phyloP scores from a whole-genome alignment of 2,888 invertebrate species.

The Epistrophella euchroma region DNA sequence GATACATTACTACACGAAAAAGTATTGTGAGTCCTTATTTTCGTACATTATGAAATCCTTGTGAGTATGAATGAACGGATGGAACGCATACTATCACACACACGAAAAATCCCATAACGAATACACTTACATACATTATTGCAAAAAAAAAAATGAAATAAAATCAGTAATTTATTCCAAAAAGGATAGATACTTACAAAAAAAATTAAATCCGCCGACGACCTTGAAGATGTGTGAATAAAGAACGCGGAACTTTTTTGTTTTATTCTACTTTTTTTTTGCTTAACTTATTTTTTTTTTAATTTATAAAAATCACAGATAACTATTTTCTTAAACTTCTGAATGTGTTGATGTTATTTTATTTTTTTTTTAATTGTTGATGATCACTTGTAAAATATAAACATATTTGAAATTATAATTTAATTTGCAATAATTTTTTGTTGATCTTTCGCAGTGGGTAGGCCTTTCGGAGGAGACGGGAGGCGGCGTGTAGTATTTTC shows the following conservation, averaged over 20 bases:
- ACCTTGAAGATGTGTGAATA: conserved; percentile 78
- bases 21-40: conserved; percentile 19
- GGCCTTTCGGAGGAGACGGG: conserved; percentile 84
- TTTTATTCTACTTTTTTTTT: conserved; percentile 76
- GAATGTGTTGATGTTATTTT: conserved; percentile 65
- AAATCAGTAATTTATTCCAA: conserved; percentile 28
- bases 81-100: not conserved
- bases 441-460: conserved; percentile 78
- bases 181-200: conserved; percentile 79
- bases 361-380: conserved; percentile 62
- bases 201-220: conserved; percentile 81
- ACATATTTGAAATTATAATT: conserved; percentile 66
- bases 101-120: conserved; percentile 35
- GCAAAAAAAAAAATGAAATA: conserved; percentile 7
- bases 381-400: conserved; percentile 72
- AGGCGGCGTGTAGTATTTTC: conserved; percentile 78
- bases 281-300: conserved; percentile 62
- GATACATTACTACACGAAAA: conserved; percentile 1
- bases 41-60: conserved; percentile 14
- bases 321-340: conserved; percentile 59
- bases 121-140: not conserved
- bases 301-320: conserved; percentile 74
- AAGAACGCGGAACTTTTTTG: conserved; percentile 69
- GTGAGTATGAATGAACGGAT: conserved; percentile 2
- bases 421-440: conserved; percentile 53